Conservation (phyloP, 1,140 invertebrate species). For the Pseudomyrmex gracilis region DNA sequence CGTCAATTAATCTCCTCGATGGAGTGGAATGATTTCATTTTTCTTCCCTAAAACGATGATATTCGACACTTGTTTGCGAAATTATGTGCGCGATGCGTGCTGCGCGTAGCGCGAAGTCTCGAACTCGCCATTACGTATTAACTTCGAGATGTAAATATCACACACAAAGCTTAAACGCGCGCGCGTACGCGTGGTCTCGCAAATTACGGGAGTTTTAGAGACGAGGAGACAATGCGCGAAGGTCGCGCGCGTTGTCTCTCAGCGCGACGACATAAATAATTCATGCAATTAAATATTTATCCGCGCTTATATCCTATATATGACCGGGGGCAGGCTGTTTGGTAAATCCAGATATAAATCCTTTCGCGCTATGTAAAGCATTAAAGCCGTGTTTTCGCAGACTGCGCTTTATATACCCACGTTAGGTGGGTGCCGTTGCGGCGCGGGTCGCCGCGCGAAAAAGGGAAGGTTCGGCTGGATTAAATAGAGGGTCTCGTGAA, state of each 20-base stretch:
- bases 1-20: conserved; percentile 19
- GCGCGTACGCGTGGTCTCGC: not conserved
- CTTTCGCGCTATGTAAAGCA: conserved; percentile 22
- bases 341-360: conserved; percentile 54
- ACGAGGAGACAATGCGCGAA: conserved; percentile 20
- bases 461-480: conserved; percentile 42
- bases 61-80: no score
- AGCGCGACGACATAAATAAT: conserved; percentile 36
- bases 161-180: not conserved
- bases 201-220: conserved; percentile 30
- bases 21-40: not conserved
- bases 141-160: conserved; percentile 20
- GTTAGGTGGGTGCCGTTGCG: not conserved
- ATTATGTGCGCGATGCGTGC: no score
- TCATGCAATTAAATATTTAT: conserved; percentile 56
- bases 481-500: conserved; percentile 56
- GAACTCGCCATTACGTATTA: not conserved
- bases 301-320: conserved; percentile 17
- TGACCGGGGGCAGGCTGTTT: conserved; percentile 36
- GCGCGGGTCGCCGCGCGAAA: conserved; percentile 26
- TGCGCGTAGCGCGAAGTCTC: no score
- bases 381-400: conserved; percentile 43
- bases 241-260: not conserved
- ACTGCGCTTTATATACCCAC: not conserved
- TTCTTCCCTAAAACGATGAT: not conserved